Conservation (phyloP, 2,888 invertebrate genomes). For the Leptinotarsa tumamoca region DNA sequence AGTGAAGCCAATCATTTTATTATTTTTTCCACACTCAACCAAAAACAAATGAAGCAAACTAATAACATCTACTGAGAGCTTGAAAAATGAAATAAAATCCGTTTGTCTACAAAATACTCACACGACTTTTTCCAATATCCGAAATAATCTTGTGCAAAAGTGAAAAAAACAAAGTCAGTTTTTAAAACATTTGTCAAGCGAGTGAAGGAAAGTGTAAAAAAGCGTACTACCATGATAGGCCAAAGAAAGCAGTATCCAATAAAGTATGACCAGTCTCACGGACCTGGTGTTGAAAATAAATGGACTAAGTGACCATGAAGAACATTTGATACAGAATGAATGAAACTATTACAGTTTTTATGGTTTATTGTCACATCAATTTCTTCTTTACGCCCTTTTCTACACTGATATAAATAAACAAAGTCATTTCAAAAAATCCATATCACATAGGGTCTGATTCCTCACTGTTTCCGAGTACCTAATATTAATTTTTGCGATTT, state of each 20-base stretch:
- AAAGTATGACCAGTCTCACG: neutral
- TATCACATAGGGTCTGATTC: too few species aligned
- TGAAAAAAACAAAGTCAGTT: constrained; percentile 43
- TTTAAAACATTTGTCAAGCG: constrained; percentile 54
- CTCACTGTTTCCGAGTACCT: too few species aligned
- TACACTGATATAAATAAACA: too few species aligned
- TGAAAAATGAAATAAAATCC: constrained; percentile 52
- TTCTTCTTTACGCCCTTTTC: neutral
- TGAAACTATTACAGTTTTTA: neutral
- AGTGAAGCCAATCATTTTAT: too few species aligned
- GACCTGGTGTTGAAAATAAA: constrained; percentile 45
- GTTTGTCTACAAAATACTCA: constrained; percentile 56
- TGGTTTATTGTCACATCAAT: neutral
- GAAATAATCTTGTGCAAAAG: constrained; percentile 56
- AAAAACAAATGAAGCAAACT: too few species aligned
- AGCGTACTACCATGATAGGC: constrained; percentile 51
- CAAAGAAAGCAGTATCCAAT: constrained; percentile 46
- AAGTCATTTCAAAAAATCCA: too few species aligned
- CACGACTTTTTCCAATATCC: constrained; percentile 63
- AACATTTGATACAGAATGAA: neutral
- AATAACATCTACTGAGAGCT: constrained; percentile 31
- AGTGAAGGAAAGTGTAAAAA: constrained; percentile 47
- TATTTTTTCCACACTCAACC: too few species aligned
- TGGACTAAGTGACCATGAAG: neutral
- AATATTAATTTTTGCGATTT: too few species aligned